These are phyloP conservation scores for Barypeithes pellucidus DNA, from an alignment of 2,888 invertebrate species.

Conservation along the genomic window DNA sequence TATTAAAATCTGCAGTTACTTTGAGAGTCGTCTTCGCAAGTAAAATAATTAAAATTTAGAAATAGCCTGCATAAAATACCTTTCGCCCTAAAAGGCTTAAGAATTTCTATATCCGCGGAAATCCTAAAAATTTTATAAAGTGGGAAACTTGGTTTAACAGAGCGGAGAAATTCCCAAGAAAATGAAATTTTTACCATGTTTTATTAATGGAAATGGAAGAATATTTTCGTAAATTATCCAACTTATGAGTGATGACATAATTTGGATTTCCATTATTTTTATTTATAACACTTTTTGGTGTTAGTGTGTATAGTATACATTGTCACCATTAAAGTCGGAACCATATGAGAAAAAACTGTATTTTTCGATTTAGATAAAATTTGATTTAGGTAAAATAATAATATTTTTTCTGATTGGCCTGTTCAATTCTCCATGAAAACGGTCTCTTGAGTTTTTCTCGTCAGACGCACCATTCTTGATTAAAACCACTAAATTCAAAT, in stretches of 20 bases:
- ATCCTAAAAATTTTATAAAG: slow-evolving; percentile 25
- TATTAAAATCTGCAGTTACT: slow-evolving; percentile 23
- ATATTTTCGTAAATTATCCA: not conserved
- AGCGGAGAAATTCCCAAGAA: slow-evolving; percentile 1
- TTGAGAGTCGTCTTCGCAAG: slow-evolving; percentile 16
- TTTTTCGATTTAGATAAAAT: too few relatives aligned
- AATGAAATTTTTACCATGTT: slow-evolving; percentile 5
- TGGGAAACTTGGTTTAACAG: slow-evolving; percentile 13
- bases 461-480: too few relatives aligned
- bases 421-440: too few relatives aligned
- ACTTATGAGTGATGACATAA: not conserved
- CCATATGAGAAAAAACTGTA: too few relatives aligned
- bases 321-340: too few relatives aligned
- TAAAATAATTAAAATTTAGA: slow-evolving; percentile 29
- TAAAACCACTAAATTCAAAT: too few relatives aligned
- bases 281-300: too few relatives aligned
- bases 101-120: slow-evolving; percentile 18
- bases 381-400: too few relatives aligned
- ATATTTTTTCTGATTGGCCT: too few relatives aligned
- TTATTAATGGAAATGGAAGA: slow-evolving; percentile 18
- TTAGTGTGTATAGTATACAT: too few relatives aligned
- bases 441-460: too few relatives aligned
- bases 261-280: too few relatives aligned
- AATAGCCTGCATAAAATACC: slow-evolving; percentile 23
- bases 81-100: slow-evolving; percentile 14